These are phyloP conservation scores for Drosophila melanosoma DNA, from an alignment of 2,888 invertebrate species.

Conservation along the genomic window DNA sequence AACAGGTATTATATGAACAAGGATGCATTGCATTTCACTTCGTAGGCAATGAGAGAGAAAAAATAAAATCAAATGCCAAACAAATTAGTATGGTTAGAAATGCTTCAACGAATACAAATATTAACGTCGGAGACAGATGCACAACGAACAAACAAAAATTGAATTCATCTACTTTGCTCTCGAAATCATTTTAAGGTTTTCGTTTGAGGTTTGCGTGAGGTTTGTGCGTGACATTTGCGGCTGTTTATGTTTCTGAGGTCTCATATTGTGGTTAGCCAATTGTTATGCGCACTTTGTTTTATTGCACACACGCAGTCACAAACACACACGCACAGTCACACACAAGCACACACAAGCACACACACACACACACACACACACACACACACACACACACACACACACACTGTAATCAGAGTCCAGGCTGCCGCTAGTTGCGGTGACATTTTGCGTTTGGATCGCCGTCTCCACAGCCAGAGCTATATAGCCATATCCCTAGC, in stretches of 20 bases:
- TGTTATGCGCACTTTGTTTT: conserved; percentile 76
- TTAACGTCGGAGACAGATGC: not conserved
- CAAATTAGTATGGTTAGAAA: not conserved
- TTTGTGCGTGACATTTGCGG: conserved; percentile 69
- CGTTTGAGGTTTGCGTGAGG: conserved; percentile 54
- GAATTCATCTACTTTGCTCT: not conserved
- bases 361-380: conserved; percentile 33
- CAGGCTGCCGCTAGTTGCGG: conserved; percentile 37
- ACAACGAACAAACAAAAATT: not conserved
- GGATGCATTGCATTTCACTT: not conserved
- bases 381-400: conserved; percentile 36
- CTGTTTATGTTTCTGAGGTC: conserved; percentile 77
- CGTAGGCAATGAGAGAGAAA: not conserved
- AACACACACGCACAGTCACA: conserved; percentile 33
- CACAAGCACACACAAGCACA: conserved; percentile 33
- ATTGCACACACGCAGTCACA: conserved; percentile 62
- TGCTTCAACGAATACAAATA: conserved; percentile 1
- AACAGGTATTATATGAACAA: not conserved
- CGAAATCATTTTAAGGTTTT: conserved; percentile 8
- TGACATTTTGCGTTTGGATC: conserved; percentile 53
- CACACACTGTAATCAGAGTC: not conserved
- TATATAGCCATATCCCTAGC: conserved; percentile 31
- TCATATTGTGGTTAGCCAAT: conserved; percentile 73
- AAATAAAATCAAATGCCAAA: not conserved
- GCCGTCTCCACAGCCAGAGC: conserved; percentile 24